A percentile compares a stretch with the other conserved stretches of the same genome.
Conservation (phyloP, 2,888 invertebrate genomes). For the Choreutis nemorana region DNA sequence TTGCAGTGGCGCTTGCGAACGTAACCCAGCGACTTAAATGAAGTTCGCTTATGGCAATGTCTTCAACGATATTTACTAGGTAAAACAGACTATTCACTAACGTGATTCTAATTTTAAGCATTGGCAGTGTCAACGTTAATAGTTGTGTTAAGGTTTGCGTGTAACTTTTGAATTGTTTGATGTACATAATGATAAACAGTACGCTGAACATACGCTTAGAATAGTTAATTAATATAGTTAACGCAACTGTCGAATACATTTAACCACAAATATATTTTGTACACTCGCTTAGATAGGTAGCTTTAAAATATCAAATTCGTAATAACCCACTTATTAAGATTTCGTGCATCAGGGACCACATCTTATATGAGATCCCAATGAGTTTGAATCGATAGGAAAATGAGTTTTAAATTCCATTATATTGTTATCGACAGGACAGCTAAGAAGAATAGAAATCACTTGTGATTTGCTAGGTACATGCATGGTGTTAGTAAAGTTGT, state of each 20-base stretch:
- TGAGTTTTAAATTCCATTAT: no score
- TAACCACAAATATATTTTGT: slow-evolving; percentile 37
- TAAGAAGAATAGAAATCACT: no score
- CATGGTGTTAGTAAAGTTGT: no score
- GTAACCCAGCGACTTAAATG: slow-evolving; percentile 95
- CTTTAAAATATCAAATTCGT: slow-evolving; percentile 36
- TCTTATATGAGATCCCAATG: no score
- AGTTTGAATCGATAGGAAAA: no score
- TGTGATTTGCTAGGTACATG: no score
- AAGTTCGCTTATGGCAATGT: slow-evolving; percentile 22
- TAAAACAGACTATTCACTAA: no score
- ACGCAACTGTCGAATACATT: slow-evolving; percentile 12
- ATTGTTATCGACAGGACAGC: no score
- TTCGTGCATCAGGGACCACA: not conserved
- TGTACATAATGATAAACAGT: not conserved
- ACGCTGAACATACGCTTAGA: slow-evolving; percentile 1
- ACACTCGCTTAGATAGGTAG: slow-evolving; percentile 53
- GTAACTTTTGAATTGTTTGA: not conserved
- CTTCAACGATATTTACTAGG: no score
- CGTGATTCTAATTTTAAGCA: no score
- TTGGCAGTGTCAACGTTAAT: not conserved
- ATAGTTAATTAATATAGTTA: not conserved
- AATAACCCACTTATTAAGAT: slow-evolving; percentile 13
- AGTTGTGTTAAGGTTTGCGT: not conserved
- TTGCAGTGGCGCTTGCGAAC: slow-evolving; percentile 96